Evolutionary conservation across 92 coral and sea anemone species (phyloP).

Genomic region (Epizoanthus rinbou): DNA sequence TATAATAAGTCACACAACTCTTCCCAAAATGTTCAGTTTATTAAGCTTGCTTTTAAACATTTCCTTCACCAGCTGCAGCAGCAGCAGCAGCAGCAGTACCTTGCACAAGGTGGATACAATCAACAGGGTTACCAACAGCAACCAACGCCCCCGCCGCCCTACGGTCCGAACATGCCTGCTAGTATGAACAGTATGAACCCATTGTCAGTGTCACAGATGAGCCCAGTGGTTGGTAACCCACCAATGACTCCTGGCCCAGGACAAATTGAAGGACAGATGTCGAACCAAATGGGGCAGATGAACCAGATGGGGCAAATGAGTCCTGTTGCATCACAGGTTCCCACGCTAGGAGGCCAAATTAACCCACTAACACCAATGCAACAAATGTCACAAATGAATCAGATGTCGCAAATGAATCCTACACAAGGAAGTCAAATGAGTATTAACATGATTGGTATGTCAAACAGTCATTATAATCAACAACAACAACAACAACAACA

Average conservation of each 20-base stretch:
- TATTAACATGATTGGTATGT: constrained; percentile 28
- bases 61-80: constrained; percentile 38
- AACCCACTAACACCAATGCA: constrained; percentile 57
- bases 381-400: constrained; percentile 66
- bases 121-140: constrained; percentile 80
- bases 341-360: constrained; percentile 42
- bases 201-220: constrained; percentile 51
- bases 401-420: constrained; percentile 30
- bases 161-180: constrained; percentile 62
- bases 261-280: constrained; percentile 51
- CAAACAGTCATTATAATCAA: constrained; percentile 19
- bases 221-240: constrained; percentile 45
- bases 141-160: constrained; percentile 86
- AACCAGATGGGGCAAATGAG: constrained; percentile 51
- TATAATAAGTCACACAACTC: too few species aligned
- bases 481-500: constrained; percentile 39
- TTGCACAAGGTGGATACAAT: constrained; percentile 47
- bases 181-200: constrained; percentile 43
- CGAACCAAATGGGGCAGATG: constrained; percentile 59
- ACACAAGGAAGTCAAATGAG: constrained; percentile 36
- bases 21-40: too few species aligned
- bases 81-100: constrained; percentile 60
- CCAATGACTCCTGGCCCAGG: constrained; percentile 60
- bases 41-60: neutral
- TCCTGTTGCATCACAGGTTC: constrained; percentile 16